Conservation (phyloP, 37 sponge, comb jelly and placozoan species). For the Lycopodina hypogea region DNA sequence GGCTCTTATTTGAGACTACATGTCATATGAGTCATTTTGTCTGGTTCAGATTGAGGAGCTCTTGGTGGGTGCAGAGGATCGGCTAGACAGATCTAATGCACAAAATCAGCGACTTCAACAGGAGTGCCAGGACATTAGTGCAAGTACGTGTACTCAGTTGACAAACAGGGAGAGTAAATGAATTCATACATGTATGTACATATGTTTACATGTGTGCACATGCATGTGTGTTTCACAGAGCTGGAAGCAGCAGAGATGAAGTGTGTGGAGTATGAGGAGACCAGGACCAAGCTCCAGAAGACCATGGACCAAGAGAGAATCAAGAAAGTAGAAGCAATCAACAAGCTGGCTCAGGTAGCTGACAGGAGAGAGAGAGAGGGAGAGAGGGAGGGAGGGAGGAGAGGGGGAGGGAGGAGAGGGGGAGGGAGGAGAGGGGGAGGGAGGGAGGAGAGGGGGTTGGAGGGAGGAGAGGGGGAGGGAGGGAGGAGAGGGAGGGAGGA, state of each 20-base stretch:
- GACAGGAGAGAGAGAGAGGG: too few relatives aligned
- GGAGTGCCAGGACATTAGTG: background rate
- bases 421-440: too few relatives aligned
- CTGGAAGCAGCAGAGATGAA: background rate
- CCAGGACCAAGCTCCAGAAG: conserved; percentile 34
- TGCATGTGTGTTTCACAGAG: conserved; percentile 23
- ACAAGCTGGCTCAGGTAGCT: conserved; percentile 51
- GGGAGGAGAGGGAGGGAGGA: too few relatives aligned
- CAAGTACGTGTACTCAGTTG: background rate
- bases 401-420: background rate
- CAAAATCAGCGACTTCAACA: conserved; percentile 40
- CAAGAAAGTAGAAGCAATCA: conserved; percentile 68
- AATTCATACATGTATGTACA: background rate
- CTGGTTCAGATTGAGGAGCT: conserved; percentile 26
- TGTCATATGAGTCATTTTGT: too few relatives aligned
- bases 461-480: too few relatives aligned
- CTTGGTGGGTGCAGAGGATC: conserved; percentile 19
- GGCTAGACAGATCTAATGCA: conserved; percentile 32
- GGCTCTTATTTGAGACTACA: too few relatives aligned
- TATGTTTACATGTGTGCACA: background rate
- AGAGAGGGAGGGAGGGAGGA: too few relatives aligned
- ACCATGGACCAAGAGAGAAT: conserved; percentile 52
- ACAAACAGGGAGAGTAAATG: background rate
- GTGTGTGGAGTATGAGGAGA: conserved; percentile 12
- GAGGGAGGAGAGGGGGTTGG: too few relatives aligned